phyloP scores from a whole-genome alignment of 1,140 invertebrate genomes.

The Brachystomella parvula region DNA sequence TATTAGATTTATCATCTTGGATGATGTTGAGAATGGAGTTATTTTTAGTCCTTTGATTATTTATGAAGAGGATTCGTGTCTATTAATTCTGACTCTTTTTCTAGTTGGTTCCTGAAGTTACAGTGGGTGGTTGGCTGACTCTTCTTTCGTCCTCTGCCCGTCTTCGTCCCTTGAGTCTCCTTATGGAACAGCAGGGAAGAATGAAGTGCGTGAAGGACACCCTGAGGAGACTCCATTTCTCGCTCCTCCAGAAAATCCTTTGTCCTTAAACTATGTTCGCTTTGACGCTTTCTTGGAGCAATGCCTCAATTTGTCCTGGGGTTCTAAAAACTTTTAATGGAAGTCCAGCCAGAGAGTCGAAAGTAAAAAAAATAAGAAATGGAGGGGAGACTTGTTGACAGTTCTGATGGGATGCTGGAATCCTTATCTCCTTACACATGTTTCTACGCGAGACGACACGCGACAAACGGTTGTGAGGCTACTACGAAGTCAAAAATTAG shows the following conservation, averaged over 20 bases:
- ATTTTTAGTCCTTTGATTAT: conserved; percentile 1
- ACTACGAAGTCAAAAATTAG: too few relatives aligned
- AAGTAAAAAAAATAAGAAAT: too few relatives aligned
- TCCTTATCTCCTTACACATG: too few relatives aligned
- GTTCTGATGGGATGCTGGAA: too few relatives aligned
- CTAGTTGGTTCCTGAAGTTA: too few relatives aligned
- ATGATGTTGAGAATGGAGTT: conserved; percentile 2
- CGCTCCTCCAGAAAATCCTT: not conserved
- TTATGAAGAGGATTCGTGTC: too few relatives aligned
- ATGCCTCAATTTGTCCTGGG: not conserved
- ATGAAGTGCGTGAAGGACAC: conserved; percentile 11
- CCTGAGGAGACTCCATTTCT: conserved; percentile 12
- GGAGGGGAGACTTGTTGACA: conserved; percentile 7
- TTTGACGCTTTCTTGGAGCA: not conserved
- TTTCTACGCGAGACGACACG: too few relatives aligned
- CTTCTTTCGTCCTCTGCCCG: too few relatives aligned
- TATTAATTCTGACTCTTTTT: too few relatives aligned
- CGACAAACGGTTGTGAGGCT: too few relatives aligned
- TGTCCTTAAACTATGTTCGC: not conserved
- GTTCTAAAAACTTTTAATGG: not conserved
- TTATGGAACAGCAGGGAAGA: conserved; percentile 3
- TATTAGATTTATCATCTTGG: not conserved
- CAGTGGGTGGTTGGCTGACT: too few relatives aligned
- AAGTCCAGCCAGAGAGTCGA: too few relatives aligned
- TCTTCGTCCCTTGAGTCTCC: conserved; percentile 6